Conservation (phyloP, 92 coral and sea anemone species). For the Diadumene lineata region DNA sequence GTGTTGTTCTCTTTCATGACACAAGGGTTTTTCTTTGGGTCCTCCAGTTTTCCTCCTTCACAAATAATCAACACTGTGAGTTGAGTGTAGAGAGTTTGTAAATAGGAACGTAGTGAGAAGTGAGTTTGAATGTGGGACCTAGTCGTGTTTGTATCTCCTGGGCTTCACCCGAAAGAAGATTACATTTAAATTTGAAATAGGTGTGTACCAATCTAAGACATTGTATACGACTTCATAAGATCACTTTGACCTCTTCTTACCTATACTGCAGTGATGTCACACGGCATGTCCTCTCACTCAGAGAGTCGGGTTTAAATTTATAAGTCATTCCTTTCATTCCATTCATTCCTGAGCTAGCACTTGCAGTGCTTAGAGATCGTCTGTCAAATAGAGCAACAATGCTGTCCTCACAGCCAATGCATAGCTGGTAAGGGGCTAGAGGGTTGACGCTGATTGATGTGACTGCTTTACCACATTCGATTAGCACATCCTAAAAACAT, state of each 20-base stretch:
- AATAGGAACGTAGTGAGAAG: no score
- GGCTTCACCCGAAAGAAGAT: no score
- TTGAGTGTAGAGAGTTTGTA: no score
- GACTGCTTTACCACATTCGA: conserved; percentile 89
- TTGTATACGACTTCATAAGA: background rate
- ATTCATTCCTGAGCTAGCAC: conserved; percentile 46
- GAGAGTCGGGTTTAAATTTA: conserved; percentile 89
- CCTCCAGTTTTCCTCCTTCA: no score
- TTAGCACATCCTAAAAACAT: conserved; percentile 74
- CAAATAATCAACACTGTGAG: no score
- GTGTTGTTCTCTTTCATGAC: no score
- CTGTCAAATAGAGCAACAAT: conserved; percentile 89
- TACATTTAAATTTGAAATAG: no score
- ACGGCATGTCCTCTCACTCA: conserved; percentile 78
- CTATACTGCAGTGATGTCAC: conserved; percentile 78
- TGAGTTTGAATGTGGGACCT: no score
- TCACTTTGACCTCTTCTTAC: background rate
- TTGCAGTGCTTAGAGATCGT: conserved; percentile 75
- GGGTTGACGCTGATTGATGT: conserved; percentile 94
- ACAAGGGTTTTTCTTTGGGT: no score
- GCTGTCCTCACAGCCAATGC: conserved; percentile 95
- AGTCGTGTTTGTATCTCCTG: no score
- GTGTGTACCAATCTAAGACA: no score
- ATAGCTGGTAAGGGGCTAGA: conserved; percentile 83
- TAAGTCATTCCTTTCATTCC: conserved; percentile 81